Base-by-base conservation (phyloP, 2,113 vertebrate species). In the Lethenteron reissneri region DNA sequence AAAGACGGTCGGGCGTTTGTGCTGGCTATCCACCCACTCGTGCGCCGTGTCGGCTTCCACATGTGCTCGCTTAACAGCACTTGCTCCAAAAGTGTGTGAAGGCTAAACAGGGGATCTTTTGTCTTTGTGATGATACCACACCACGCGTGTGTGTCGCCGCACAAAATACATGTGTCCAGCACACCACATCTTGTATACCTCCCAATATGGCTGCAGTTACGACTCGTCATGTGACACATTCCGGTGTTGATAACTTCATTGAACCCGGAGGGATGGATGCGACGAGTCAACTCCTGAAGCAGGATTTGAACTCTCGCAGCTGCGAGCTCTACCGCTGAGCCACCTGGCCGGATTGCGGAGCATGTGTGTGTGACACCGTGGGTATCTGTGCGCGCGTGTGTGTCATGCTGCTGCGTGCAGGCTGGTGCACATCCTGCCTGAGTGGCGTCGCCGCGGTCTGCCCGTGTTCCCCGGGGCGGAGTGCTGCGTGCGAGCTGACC, bases 361-460 rank as follows among this genome's bases (percentile, higher is more conserved):
- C 8, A 5, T 41, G 62, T 4, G 60, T 41, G 41, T 41, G 41
- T 41, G 41, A 41, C 41, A 5, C 41, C 1, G 41, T 41, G 41
- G 41, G 41, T 68, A 68, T 68, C 15, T 19, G 21, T 10, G n/a
- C 12, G 15, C 14, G 15, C 9, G 17, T 56, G 14, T 71, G 15
- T 25, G 15, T 60, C 59, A 68, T 15, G 19, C 17, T n/a, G 2
- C 0, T 1, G 9, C 1, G 1, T 70, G 0, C 75, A 97, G 94
- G 78, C 73, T 96, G 64, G 84, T 82, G 12, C 73, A 81, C 0
- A 76, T 82, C 41, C 79, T 95, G 56, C 78, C 88, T 4, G 76
- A 80, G 10, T 97, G 91, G 94, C 85, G 87, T 1, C 83, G 86
- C 71, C 84, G 90, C 11, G 91, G 91, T 19, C 78, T 83, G 0